These are phyloP conservation scores for Nothura maculosa DNA, from an alignment of 2,797 vertebrate genomes.

Conservation along the genomic window DNA sequence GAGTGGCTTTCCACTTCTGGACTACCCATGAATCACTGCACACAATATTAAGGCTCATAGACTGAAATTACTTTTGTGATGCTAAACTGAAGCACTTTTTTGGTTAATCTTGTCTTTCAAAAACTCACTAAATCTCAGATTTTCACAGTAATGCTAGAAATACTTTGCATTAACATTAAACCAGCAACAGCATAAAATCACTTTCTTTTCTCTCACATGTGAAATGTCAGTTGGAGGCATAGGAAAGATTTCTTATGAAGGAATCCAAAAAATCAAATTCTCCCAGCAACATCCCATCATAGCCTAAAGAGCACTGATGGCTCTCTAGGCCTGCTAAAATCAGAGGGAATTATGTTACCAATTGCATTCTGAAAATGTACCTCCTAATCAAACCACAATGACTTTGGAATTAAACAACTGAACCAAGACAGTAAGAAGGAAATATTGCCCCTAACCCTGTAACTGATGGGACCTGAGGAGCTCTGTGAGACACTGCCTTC, in stretches of 20 bases:
- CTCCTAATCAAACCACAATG: background rate
- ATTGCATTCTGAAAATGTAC: background rate
- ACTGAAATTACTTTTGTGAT: slow-evolving; percentile 8
- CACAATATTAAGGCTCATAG: background rate
- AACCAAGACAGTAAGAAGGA: background rate
- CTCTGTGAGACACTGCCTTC: background rate
- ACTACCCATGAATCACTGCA: background rate
- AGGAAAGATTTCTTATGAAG: background rate
- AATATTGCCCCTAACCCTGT: background rate
- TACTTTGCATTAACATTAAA: background rate
- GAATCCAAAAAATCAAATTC: background rate
- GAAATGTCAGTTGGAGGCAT: background rate
- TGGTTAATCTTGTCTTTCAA: slow-evolving; percentile 20
- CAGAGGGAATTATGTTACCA: background rate
- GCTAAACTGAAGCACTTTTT: slow-evolving; percentile 2
- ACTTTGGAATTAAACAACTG: background rate
- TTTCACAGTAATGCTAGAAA: slow-evolving; percentile 13
- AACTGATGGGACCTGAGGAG: background rate
- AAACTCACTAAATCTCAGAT: slow-evolving; percentile 35
- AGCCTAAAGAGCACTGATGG: background rate
- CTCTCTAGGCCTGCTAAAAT: background rate
- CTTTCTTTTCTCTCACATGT: background rate
- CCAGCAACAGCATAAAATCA: background rate
- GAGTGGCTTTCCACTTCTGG: background rate
- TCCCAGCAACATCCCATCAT: background rate